Conservation (phyloP, 1,140 invertebrate genomes). For the Aricia agestis region DNA sequence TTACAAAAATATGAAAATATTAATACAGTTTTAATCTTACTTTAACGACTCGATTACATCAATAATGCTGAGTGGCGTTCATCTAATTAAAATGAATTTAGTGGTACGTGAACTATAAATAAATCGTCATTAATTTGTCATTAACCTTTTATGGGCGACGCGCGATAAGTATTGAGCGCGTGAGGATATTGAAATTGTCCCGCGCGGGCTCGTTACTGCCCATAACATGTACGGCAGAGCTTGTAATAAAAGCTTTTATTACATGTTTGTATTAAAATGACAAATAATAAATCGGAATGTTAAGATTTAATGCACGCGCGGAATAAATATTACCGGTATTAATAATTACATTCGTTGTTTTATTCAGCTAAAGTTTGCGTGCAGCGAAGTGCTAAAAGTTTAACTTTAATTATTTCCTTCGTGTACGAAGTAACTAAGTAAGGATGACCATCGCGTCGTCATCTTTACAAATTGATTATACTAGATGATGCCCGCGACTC, state of each 20-base stretch:
- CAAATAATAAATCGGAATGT: not conserved
- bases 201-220: not conserved
- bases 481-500: too few relatives aligned
- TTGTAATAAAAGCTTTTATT: not conserved
- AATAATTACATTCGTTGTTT: not conserved
- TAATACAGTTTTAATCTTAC: not conserved
- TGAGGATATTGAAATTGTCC: not conserved
- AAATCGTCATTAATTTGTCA: conserved; percentile 3
- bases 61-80: not conserved
- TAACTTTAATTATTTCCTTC: too few relatives aligned
- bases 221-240: not conserved
- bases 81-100: conserved; percentile 1
- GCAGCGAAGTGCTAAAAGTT: too few relatives aligned
- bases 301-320: not conserved
- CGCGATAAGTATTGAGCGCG: not conserved
- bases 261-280: not conserved
- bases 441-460: too few relatives aligned
- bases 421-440: too few relatives aligned
- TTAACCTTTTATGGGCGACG: not conserved
- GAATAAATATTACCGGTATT: not conserved
- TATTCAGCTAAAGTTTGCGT: not conserved
- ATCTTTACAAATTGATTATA: too few relatives aligned
- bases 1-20: not conserved
- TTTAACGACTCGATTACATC: not conserved
- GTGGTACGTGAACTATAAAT: conserved; percentile 3